A percentile compares a stretch with the other conserved stretches of the same genome.
phyloP scores from a whole-genome alignment of 2,888 invertebrate genomes.

The Leptinotarsa tumamoca region DNA sequence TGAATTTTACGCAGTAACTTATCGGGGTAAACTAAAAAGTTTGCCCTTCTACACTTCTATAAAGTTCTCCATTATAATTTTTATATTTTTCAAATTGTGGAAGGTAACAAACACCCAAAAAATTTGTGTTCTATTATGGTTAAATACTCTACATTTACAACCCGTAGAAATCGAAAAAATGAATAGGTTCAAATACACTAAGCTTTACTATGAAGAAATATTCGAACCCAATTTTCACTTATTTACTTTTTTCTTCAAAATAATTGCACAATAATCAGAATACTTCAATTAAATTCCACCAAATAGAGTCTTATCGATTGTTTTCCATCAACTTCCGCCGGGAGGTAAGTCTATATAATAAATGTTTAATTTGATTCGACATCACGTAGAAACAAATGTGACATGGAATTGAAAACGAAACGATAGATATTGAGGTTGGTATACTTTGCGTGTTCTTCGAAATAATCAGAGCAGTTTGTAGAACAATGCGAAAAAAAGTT shows the following conservation, averaged over 20 bases:
- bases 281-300: not conserved
- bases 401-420: not conserved
- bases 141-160: too few relatives aligned
- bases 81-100: too few relatives aligned
- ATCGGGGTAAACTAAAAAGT: too few relatives aligned
- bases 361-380: constrained; percentile 10
- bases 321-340: not conserved
- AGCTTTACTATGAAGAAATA: too few relatives aligned
- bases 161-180: too few relatives aligned
- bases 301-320: not conserved
- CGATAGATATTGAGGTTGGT: constrained; percentile 8
- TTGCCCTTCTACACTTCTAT: too few relatives aligned
- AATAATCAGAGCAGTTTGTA: not conserved
- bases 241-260: not conserved
- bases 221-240: too few relatives aligned
- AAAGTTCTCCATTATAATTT: too few relatives aligned
- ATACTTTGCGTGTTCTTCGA: not conserved
- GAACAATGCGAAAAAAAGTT: constrained; percentile 1
- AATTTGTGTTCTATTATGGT: too few relatives aligned
- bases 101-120: too few relatives aligned
- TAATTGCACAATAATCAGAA: not conserved
- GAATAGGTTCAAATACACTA: too few relatives aligned
- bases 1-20: too few relatives aligned
- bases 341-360: not conserved
- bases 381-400: constrained; percentile 15